Percentiles rank a stretch among this genome's conserved stretches.
Conservation (phyloP, 2,113 vertebrate genomes). For the Geococcyx californianus region DNA sequence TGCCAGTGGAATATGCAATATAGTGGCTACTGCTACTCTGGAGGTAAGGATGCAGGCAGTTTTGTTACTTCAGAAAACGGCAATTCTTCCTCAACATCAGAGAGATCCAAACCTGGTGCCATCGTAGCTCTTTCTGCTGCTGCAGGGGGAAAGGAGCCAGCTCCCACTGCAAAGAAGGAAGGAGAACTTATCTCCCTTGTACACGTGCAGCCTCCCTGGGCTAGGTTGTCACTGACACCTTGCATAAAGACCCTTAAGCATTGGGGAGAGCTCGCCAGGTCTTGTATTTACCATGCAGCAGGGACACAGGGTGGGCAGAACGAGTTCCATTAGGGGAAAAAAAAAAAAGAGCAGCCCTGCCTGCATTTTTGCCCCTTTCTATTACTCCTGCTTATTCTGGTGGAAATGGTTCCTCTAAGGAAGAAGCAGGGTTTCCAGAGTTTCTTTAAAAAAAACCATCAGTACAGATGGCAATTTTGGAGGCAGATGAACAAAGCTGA, state of each 20-base stretch:
- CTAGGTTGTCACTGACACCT: neutral
- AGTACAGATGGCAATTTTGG: neutral
- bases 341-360: neutral
- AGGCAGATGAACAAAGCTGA: neutral
- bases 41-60: neutral
- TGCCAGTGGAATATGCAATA: neutral
- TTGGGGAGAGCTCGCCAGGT: neutral
- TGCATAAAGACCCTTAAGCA: neutral
- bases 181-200: fast-evolving
- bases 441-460: neutral
- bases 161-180: neutral
- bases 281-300: neutral
- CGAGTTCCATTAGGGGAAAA: neutral
- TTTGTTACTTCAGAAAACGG: neutral
- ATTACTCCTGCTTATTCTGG: neutral
- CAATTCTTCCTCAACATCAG: neutral
- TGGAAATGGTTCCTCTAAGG: neutral
- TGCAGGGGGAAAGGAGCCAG: neutral
- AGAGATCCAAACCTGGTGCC: neutral
- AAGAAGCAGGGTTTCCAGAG: neutral
- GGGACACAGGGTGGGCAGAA: neutral
- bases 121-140: neutral
- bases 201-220: fast-evolving
- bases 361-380: neutral
- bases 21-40: neutral